Conservation (phyloP, 2,797 vertebrate genomes). For the Erethizon dorsatum region DNA sequence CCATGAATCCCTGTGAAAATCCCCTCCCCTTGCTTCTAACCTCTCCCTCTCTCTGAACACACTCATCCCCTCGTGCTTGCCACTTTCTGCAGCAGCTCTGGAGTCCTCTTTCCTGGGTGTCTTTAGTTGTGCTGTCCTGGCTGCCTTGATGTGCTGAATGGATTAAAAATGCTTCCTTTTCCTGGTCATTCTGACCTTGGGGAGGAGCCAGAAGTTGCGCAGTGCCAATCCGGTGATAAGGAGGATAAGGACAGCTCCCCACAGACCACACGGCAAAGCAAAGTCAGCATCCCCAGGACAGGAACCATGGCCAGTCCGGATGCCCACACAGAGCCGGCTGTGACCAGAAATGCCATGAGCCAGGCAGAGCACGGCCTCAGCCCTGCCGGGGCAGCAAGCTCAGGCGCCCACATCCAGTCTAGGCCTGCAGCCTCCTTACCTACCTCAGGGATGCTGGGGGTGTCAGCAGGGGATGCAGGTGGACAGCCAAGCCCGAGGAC, state of each 20-base stretch:
- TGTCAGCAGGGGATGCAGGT: rapidly evolving
- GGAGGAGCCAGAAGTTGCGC: background rate
- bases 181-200: background rate
- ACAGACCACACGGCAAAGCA: too few species aligned
- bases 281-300: background rate
- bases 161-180: background rate
- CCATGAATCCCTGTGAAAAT: background rate
- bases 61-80: background rate
- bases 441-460: background rate
- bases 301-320: too few species aligned
- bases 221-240: background rate
- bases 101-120: background rate
- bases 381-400: background rate
- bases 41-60: background rate
- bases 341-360: background rate
- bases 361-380: background rate
- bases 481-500: background rate
- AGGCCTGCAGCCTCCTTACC: background rate
- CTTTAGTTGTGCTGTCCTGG: background rate
- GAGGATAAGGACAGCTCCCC: background rate
- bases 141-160: background rate
- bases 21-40: background rate
- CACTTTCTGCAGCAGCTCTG: background rate
- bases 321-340: background rate
- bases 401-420: rapidly evolving